Percentiles rank a stretch among this genome's conserved stretches.
phyloP scores from a whole-genome alignment of 2,113 vertebrate species.

The Labeo catla region DNA sequence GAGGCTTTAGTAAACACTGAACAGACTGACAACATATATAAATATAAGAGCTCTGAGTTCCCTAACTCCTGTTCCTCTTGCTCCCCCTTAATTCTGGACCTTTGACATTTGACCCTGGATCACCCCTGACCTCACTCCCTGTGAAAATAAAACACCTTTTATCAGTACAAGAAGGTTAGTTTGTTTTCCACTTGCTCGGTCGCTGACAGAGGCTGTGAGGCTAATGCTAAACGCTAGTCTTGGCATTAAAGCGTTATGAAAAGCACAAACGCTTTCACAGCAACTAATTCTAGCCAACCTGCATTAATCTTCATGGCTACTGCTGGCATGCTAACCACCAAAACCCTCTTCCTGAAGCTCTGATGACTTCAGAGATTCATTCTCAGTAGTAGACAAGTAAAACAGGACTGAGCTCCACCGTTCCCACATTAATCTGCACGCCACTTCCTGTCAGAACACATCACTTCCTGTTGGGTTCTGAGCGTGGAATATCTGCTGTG shows the following conservation, averaged over 20 bases:
- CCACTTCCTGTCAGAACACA: conserved; percentile 19
- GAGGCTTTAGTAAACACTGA: not conserved
- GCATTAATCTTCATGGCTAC: conserved; percentile 14
- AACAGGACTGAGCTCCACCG: not conserved
- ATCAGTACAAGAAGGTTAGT: conserved; percentile 63
- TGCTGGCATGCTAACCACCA: conserved; percentile 29
- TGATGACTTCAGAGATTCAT: not conserved
- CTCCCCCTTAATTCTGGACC: conserved; percentile 54
- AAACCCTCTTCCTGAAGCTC: not conserved
- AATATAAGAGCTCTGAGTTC: conserved; percentile 45
- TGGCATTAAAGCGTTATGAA: conserved; percentile 11
- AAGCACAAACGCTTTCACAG: conserved; percentile 29
- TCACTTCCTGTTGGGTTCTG: conserved; percentile 1
- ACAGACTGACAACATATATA: not conserved
- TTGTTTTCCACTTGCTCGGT: not conserved
- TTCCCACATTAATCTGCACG: not conserved
- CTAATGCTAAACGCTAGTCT: conserved; percentile 10
- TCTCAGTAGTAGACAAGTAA: not conserved
- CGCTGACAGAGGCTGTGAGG: conserved; percentile 10
- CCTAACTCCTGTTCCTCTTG: conserved; percentile 56
- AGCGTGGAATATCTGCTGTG: not conserved
- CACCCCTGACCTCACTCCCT: conserved; percentile 44
- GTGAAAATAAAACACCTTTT: conserved; percentile 47
- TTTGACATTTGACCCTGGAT: conserved; percentile 59
- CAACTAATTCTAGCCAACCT: conserved; percentile 18